Evolutionary conservation across 2,113 vertebrate species (phyloP).

Genomic region (Ammodytes marinus): DNA sequence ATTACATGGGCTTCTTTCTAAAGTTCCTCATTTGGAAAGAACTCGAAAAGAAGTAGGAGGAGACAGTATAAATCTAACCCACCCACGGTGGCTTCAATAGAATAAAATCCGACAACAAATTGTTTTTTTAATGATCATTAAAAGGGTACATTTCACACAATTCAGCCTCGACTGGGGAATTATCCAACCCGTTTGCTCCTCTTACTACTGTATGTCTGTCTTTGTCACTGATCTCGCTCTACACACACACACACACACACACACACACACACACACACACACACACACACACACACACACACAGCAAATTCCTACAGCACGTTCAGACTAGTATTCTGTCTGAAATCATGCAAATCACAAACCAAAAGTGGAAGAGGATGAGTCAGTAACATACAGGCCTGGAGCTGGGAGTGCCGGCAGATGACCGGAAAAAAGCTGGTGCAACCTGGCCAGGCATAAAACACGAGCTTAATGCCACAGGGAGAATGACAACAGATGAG

Average conservation of each 20-base stretch:
- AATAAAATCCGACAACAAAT: slow-evolving; percentile 30
- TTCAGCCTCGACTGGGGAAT: slow-evolving; percentile 27
- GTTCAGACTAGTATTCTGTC: slow-evolving; percentile 13
- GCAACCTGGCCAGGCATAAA: slow-evolving; percentile 26
- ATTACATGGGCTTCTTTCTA: neutral
- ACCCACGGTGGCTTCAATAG: slow-evolving; percentile 8
- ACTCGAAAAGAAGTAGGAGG: slow-evolving; percentile 30
- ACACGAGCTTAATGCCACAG: neutral
- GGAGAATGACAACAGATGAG: slow-evolving; percentile 6
- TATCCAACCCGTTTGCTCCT: slow-evolving; percentile 35
- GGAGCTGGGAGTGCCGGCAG: slow-evolving; percentile 28
- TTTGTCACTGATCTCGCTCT: slow-evolving; percentile 20
- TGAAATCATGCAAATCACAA: slow-evolving; percentile 37
- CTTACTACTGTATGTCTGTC: slow-evolving; percentile 30
- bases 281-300: slow-evolving; percentile 48
- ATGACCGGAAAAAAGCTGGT: slow-evolving; percentile 21
- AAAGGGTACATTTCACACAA: slow-evolving; percentile 29
- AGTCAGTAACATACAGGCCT: slow-evolving; percentile 47
- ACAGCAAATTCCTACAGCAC: slow-evolving; percentile 17
- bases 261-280: slow-evolving; percentile 63
- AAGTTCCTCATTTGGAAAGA: slow-evolving; percentile 36
- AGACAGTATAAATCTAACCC: slow-evolving; percentile 28
- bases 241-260: slow-evolving; percentile 44
- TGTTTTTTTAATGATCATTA: slow-evolving; percentile 48
- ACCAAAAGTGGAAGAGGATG: slow-evolving; percentile 35